These are phyloP conservation scores for Cheirogaleus major DNA, from an alignment of 2,797 vertebrate species.

Conservation along the genomic window DNA sequence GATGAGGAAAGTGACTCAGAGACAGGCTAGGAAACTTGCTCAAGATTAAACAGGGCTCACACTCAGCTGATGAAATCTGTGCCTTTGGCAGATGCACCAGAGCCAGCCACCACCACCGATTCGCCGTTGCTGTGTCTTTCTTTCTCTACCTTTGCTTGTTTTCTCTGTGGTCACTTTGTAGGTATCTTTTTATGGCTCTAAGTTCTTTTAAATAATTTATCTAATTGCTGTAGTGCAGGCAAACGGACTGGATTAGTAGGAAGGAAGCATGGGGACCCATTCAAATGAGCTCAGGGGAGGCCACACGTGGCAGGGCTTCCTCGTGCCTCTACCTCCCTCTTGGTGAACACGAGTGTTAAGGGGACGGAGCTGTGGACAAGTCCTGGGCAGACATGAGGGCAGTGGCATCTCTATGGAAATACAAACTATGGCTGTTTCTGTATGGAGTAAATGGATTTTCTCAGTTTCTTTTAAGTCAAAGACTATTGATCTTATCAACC, in stretches of 20 bases:
- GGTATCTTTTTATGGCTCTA: not conserved
- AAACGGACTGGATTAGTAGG: not conserved
- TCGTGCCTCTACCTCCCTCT: not conserved
- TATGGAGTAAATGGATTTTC: not conserved
- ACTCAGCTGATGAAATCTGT: accelerated
- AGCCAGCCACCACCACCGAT: accelerated
- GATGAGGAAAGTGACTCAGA: not conserved
- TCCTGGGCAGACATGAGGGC: not conserved
- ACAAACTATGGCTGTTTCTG: not conserved
- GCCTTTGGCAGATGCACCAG: accelerated
- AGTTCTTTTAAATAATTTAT: not conserved
- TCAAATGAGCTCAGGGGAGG: not conserved
- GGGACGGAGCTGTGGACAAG: too few relatives aligned
- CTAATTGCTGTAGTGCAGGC: not conserved
- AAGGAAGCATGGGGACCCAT: accelerated
- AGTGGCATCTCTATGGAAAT: accelerated
- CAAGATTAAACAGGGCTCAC: not conserved
- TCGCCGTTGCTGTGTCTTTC: not conserved
- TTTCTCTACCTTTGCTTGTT: not conserved
- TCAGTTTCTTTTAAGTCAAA: not conserved
- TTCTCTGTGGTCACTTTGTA: not conserved
- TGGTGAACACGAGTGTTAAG: not conserved
- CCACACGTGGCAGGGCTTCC: accelerated
- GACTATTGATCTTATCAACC: accelerated
- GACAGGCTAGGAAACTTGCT: not conserved